These are phyloP conservation scores for Ciona savignyi DNA, from an alignment of 23 tunicate species.

Conservation along the genomic window DNA sequence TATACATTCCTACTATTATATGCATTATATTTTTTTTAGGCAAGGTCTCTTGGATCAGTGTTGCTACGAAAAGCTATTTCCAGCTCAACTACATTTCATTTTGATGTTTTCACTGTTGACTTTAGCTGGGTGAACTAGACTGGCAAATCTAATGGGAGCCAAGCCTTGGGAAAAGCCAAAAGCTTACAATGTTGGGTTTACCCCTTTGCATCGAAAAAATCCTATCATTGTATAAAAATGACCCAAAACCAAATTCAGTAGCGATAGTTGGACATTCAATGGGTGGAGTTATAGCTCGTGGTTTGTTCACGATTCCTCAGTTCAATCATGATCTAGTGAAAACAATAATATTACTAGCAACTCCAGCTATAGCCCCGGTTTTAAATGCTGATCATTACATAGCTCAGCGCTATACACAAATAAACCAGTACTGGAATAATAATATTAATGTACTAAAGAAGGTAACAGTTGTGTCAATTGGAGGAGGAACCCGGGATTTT, in stretches of 20 bases:
- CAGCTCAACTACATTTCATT: conserved; percentile 9
- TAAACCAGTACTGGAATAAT: conserved; percentile 42
- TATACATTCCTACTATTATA: too few relatives aligned
- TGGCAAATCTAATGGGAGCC: conserved; percentile 8
- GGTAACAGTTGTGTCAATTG: conserved; percentile 47
- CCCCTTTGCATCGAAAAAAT: conserved; percentile 50
- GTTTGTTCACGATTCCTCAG: conserved; percentile 23
- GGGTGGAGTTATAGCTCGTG: conserved; percentile 82
- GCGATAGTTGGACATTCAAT: conserved; percentile 73
- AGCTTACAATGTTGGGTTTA: too few relatives aligned
- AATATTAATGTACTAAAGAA: conserved; percentile 12
- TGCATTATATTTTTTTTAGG: conserved; percentile 35
- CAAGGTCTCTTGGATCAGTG: conserved; percentile 74
- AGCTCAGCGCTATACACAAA: conserved; percentile 26
- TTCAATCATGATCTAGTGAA: conserved; percentile 34
- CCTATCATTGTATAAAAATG: conserved; percentile 30
- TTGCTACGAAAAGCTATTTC: conserved; percentile 44
- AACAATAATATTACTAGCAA: conserved; percentile 43
- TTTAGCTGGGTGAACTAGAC: too few relatives aligned
- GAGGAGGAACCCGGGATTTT: conserved; percentile 61
- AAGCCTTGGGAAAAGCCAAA: neutral
- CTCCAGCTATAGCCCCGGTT: conserved; percentile 65
- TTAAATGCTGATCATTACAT: conserved; percentile 39
- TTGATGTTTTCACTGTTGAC: conserved; percentile 82
- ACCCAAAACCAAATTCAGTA: conserved; percentile 47